Evolutionary conservation across 2,113 vertebrate species (phyloP), one percentile per base, ranked within the genome.

Genomic region (Sebastes schlegelii): DNA sequence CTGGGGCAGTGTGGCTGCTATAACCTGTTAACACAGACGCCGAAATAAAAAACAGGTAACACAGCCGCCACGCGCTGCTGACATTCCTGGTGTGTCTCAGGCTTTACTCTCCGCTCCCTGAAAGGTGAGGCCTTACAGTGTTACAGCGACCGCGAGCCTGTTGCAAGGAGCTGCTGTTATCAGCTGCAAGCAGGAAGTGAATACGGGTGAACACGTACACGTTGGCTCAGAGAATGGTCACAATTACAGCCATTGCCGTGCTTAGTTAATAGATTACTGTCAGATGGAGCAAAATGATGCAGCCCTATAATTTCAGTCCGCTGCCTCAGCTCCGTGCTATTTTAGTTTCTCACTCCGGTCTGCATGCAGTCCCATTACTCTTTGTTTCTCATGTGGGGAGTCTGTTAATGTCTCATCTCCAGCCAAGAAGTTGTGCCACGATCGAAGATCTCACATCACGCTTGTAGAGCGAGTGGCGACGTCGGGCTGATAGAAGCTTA

Each of bases 191-290:
- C 80, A 91, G 83, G 82, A 90, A 74, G 89, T 81, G 21, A 57
- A 76, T 74, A 77, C 26, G 26, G 26, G 26, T 26, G 26, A 26
- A 26, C 26, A 26, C 26, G 26, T 26, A 26, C 26, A 26, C 26
- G 88, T 84, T 87, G 86, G 78, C 64, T 55, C 77, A 19, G 54
- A 78, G 81, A 86, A 85, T 69, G 84, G 66, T 72, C 64, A 77
- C 87, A 88, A 91, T 93, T 88, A 88, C 71, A 85, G 77, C 65
- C 84, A 92, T 91, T 89, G 90, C 86, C 64, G 65, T 66, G 78
- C 80, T 85, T 86, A 91, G 91, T 91, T 93, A 91, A 90, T 88
- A 89, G 86, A 89, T 88, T 79, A 77, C 79, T 83, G 87, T 92
- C 89, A 91, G 69, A 78, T 45, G 34, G 79, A 62, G 61, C 34